Conservation (phyloP, 1,140 invertebrate genomes). For the Drosophila athabasca region DNA sequence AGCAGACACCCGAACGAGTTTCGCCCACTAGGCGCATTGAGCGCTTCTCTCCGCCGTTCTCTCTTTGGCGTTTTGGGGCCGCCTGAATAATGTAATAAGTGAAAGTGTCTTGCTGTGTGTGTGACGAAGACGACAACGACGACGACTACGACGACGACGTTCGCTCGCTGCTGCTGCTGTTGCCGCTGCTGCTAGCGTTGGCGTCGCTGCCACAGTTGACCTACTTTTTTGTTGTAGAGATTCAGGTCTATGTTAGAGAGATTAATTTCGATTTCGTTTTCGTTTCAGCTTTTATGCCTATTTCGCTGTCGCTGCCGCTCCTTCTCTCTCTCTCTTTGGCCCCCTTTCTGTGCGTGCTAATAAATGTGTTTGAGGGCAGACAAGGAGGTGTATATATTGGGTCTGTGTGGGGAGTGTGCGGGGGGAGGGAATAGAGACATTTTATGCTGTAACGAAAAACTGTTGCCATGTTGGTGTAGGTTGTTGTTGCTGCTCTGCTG, state of each 20-base stretch:
- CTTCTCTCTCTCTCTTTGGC: conserved; percentile 16
- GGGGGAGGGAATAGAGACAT: neutral
- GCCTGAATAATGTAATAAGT: conserved; percentile 84
- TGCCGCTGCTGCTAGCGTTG: conserved; percentile 15
- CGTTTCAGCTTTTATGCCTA: conserved; percentile 61
- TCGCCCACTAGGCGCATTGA: conserved; percentile 58
- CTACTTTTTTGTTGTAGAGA: conserved; percentile 82
- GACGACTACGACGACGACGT: conserved; percentile 15
- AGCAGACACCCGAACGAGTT: conserved; percentile 61
- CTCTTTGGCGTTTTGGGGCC: conserved; percentile 50
- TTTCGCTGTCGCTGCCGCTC: conserved; percentile 21
- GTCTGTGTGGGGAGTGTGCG: neutral
- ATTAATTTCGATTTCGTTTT: conserved; percentile 83
- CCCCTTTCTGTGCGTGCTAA: conserved; percentile 43
- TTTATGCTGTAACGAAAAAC: conserved; percentile 65
- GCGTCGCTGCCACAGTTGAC: conserved; percentile 71
- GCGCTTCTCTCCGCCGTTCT: conserved; percentile 6
- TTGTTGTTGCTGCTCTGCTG: conserved; percentile 30
- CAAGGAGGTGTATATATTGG: conserved; percentile 2
- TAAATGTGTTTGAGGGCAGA: conserved; percentile 26
- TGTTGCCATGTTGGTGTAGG: conserved; percentile 76
- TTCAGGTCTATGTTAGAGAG: conserved; percentile 84
- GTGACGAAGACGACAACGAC: conserved; percentile 25
- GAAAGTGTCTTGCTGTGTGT: conserved; percentile 76
- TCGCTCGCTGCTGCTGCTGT: conserved; percentile 22